Conservation (phyloP, 2,113 vertebrate genomes). For the Catharus fuscescens region DNA sequence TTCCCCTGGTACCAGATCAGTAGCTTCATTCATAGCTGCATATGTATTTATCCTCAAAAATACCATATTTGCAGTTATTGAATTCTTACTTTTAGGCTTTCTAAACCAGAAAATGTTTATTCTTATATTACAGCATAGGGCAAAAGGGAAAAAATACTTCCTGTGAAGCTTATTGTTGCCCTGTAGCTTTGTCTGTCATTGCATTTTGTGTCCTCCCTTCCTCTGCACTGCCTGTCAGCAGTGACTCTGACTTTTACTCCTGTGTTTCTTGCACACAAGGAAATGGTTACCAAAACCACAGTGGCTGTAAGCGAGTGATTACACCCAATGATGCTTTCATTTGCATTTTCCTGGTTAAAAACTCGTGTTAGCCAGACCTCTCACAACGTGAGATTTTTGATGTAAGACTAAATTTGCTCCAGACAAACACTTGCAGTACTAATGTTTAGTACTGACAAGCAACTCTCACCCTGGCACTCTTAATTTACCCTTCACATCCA, state of each 20-base stretch:
- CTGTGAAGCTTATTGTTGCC: neutral
- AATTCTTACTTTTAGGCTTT: neutral
- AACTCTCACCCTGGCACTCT: neutral
- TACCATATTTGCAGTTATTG: neutral
- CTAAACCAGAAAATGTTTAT: neutral
- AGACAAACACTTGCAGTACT: neutral
- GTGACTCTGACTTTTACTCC: neutral
- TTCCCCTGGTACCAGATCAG: neutral
- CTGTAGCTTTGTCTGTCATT: neutral
- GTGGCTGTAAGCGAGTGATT: conserved; percentile 4
- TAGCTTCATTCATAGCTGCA: neutral
- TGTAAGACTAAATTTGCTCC: neutral
- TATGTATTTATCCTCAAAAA: neutral
- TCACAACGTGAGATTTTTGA: neutral
- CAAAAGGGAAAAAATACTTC: neutral
- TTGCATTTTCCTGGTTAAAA: conserved; percentile 13
- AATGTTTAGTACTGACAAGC: neutral
- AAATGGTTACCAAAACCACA: conserved; percentile 61
- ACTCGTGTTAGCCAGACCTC: neutral
- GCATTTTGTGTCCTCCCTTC: neutral
- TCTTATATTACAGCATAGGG: neutral
- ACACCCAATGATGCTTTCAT: neutral
- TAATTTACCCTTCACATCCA: neutral
- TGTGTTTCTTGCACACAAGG: neutral
- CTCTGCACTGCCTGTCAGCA: neutral